phyloP scores from a whole-genome alignment of 2,797 vertebrate species.

The Megaceryle alcyon region DNA sequence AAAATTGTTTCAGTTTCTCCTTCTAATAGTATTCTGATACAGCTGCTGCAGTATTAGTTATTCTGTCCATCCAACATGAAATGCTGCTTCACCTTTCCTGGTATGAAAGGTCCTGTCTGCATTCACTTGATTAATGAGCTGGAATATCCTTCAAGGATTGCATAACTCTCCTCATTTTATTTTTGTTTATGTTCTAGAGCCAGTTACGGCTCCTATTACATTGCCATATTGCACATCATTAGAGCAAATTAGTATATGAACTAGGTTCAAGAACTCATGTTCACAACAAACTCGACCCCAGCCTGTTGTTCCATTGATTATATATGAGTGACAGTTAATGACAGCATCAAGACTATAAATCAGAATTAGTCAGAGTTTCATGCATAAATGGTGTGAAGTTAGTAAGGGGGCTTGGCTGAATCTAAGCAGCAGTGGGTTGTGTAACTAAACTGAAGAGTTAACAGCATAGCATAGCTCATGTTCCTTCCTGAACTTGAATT shows the following conservation, averaged over 20 bases:
- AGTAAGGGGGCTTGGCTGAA: neutral
- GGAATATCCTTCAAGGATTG: slow-evolving; percentile 56
- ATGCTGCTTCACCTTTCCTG: slow-evolving; percentile 8
- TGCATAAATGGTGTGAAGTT: neutral
- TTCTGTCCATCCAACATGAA: neutral
- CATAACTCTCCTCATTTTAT: slow-evolving; percentile 36
- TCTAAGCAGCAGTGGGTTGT: neutral
- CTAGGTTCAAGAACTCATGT: neutral
- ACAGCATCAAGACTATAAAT: slow-evolving; percentile 11
- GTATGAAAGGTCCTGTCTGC: slow-evolving; percentile 7
- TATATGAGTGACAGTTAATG: slow-evolving; percentile 4
- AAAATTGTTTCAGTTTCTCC: neutral
- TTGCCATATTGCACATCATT: slow-evolving; percentile 1
- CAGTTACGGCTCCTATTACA: slow-evolving; percentile 9
- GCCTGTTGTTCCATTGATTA: slow-evolving; percentile 11
- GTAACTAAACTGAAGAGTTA: neutral
- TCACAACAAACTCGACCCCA: neutral
- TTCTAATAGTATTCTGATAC: neutral
- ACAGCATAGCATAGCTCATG: accelerated
- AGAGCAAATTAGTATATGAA: neutral
- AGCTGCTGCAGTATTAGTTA: neutral
- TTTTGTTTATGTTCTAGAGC: slow-evolving; percentile 46
- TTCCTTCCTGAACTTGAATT: neutral
- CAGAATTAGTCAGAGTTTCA: neutral
- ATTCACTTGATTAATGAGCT: slow-evolving; percentile 32